Percentiles rank a stretch among this genome's conserved stretches.
phyloP scores from a whole-genome alignment of 2,113 vertebrate species.

The Carassius auratus region DNA sequence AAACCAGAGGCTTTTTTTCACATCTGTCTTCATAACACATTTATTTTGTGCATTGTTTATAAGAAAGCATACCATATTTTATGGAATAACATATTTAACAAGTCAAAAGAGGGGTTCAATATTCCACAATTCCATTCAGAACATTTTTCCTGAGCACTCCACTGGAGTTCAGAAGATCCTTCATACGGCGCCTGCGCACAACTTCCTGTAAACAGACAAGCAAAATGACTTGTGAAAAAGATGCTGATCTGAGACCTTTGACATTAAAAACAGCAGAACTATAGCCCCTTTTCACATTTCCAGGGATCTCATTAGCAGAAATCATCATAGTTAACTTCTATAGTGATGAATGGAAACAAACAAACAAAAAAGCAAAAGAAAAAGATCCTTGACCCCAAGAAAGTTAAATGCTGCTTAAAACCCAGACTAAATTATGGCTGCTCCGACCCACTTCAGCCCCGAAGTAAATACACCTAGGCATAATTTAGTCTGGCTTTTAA shows the following conservation, averaged over 20 bases:
- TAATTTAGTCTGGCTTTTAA: too few relatives aligned
- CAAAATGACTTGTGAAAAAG: neutral
- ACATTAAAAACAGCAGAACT: neutral
- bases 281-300: too few relatives aligned
- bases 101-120: neutral
- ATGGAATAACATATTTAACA: conserved; percentile 8
- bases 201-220: conserved; percentile 41
- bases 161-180: neutral
- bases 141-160: neutral
- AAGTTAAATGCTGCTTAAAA: too few relatives aligned
- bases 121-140: neutral
- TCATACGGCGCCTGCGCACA: conserved; percentile 24
- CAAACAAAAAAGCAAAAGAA: too few relatives aligned
- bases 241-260: neutral
- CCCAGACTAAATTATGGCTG: too few relatives aligned
- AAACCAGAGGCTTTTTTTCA: neutral
- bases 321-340: too few relatives aligned
- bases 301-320: too few relatives aligned
- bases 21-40: neutral
- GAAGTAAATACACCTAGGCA: too few relatives aligned
- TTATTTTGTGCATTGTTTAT: conserved; percentile 17
- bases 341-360: too few relatives aligned
- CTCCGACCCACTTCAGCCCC: too few relatives aligned
- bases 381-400: too few relatives aligned
- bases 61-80: neutral